Evolutionary conservation across 1,140 invertebrate species (phyloP).

Genomic region (Aphaenogaster floridana): DNA sequence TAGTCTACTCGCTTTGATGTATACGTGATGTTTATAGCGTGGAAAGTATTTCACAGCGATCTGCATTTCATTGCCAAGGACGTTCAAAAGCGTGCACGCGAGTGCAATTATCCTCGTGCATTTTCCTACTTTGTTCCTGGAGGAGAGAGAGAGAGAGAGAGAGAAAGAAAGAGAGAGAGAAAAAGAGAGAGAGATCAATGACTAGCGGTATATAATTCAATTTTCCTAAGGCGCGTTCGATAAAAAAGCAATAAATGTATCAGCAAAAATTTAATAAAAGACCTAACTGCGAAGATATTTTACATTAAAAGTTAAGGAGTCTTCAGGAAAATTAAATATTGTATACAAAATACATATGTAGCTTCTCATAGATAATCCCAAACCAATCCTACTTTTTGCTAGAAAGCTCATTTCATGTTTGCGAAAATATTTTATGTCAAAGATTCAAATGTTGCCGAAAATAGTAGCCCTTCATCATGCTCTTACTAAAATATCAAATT

Average conservation of each 20-base stretch:
- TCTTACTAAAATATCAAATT: not conserved
- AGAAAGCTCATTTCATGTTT: not conserved
- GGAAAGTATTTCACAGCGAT: conserved; percentile 50
- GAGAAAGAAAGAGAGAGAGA: not conserved
- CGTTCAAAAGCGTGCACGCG: conserved; percentile 46
- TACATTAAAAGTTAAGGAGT: not conserved
- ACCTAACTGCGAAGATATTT: not conserved
- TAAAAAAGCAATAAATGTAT: not conserved
- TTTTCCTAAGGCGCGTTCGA: not conserved
- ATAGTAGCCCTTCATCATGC: not conserved
- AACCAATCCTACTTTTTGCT: not conserved
- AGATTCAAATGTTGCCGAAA: not conserved
- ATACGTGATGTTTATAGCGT: conserved; percentile 23
- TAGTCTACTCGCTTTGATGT: conserved; percentile 43
- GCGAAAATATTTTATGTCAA: not conserved
- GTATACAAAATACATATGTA: not conserved
- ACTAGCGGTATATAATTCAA: not conserved
- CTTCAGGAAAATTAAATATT: not conserved
- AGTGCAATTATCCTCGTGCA: conserved; percentile 39
- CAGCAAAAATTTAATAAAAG: not conserved
- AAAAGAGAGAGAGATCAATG: conserved; percentile 28
- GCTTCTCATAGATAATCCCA: not conserved
- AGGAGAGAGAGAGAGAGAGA: not conserved
- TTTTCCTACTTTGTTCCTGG: not conserved
- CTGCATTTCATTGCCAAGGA: conserved; percentile 53